Percentiles rank a stretch among this genome's conserved stretches.
phyloP scores from a whole-genome alignment of 2,888 invertebrate genomes.

The Synergus umbraculus region DNA sequence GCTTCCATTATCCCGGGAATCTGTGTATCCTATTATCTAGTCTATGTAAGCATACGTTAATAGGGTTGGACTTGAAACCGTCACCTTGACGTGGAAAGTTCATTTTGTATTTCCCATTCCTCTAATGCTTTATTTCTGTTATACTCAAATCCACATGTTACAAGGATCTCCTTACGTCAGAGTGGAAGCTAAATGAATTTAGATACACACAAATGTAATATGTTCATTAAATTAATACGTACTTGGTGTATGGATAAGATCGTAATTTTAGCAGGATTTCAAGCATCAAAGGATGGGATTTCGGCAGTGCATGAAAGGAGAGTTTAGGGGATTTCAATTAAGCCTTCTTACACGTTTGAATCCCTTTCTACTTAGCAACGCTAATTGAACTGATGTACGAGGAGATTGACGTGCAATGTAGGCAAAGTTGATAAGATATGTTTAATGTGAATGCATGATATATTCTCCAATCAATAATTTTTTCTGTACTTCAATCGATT shows the following conservation, averaged over 20 bases:
- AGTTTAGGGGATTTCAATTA: conserved; percentile 51
- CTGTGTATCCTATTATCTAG: conserved; percentile 64
- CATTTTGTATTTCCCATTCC: background rate
- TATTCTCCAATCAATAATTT: too few species aligned
- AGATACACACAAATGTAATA: conserved; percentile 51
- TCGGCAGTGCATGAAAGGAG: conserved; percentile 25
- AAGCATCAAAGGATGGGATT: background rate
- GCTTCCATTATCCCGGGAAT: conserved; percentile 60
- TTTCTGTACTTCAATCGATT: too few species aligned
- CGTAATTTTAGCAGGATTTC: conserved; percentile 24
- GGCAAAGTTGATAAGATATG: too few species aligned
- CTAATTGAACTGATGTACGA: conserved; percentile 44
- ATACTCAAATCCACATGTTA: background rate
- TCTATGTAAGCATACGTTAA: conserved; percentile 60
- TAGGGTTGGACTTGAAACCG: conserved; percentile 64
- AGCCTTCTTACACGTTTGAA: conserved; percentile 54
- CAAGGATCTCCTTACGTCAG: background rate
- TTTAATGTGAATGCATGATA: too few species aligned
- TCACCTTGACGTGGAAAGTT: conserved; percentile 34
- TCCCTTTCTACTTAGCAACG: conserved; percentile 43
- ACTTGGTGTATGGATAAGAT: conserved; percentile 46
- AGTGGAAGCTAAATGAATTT: conserved; percentile 44
- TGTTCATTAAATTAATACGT: conserved; percentile 56
- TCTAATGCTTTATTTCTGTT: too few species aligned
- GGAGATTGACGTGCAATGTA: background rate